A percentile compares a stretch with the other conserved stretches of the same genome.
phyloP scores from a whole-genome alignment of 1,140 invertebrate species.

The Subanguina moxae region DNA sequence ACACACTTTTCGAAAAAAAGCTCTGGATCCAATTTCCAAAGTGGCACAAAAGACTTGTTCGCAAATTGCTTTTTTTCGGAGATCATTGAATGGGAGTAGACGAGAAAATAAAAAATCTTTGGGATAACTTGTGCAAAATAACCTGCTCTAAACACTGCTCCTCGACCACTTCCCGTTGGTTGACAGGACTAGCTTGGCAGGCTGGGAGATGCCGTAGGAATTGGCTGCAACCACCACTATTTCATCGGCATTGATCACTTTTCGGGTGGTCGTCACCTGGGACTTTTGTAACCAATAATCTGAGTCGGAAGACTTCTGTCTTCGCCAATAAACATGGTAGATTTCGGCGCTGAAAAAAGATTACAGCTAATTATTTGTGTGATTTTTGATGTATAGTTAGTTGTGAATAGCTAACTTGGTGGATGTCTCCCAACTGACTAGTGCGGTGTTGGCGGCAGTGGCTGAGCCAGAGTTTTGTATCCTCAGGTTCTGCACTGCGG shows the following conservation, averaged over 20 bases:
- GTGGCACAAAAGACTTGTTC: too few species aligned
- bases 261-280: conserved; percentile 21
- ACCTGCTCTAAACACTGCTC: not conserved
- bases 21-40: too few species aligned
- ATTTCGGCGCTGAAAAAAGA: conserved; percentile 23
- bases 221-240: conserved; percentile 40
- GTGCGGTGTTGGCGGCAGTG: conserved; percentile 9
- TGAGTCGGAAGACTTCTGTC: not conserved
- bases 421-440: conserved; percentile 35
- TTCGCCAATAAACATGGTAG: conserved; percentile 39
- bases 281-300: conserved; percentile 34
- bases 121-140: too few species aligned
- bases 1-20: too few species aligned
- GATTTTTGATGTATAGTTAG: too few species aligned
- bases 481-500: conserved; percentile 18
- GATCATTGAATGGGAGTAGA: too few species aligned
- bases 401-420: not conserved
- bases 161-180: not conserved
- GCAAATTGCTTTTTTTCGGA: too few species aligned
- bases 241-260: conserved; percentile 32
- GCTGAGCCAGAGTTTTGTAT: conserved; percentile 14
- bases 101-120: too few species aligned
- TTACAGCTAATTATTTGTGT: too few species aligned
- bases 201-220: conserved; percentile 30
- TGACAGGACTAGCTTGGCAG: conserved; percentile 8